Percentiles rank a stretch among this genome's conserved stretches.
Conservation (phyloP, 2,888 invertebrate species). For the Periphyllus acericola region DNA sequence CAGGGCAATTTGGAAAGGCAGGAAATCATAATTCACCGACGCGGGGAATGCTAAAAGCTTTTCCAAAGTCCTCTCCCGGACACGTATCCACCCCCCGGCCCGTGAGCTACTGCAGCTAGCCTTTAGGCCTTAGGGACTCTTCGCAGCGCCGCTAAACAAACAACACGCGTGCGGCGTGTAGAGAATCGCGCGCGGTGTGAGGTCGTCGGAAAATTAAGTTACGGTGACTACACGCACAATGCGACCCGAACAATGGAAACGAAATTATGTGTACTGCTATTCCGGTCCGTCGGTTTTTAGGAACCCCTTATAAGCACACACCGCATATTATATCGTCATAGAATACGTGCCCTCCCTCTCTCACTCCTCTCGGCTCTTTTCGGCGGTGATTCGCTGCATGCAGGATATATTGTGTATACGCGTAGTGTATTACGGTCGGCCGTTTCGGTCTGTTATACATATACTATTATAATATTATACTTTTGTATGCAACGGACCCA, state of each 20-base stretch:
- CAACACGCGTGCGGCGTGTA: background rate
- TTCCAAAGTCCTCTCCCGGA: constrained; percentile 33
- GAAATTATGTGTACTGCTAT: constrained; percentile 1
- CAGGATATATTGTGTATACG: background rate
- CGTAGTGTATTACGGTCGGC: too few relatives aligned
- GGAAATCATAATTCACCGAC: constrained; percentile 61
- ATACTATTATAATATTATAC: background rate
- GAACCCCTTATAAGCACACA: background rate
- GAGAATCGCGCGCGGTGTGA: background rate
- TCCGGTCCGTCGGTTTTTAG: constrained; percentile 27
- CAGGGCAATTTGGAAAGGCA: constrained; percentile 58
- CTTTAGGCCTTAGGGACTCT: background rate
- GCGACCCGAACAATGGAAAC: constrained; percentile 34
- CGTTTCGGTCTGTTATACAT: background rate
- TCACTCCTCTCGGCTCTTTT: background rate
- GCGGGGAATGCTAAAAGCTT: constrained; percentile 56
- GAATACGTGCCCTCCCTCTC: background rate
- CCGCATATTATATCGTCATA: background rate
- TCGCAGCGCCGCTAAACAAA: background rate
- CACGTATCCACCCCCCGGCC: background rate
- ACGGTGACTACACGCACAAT: constrained; percentile 43
- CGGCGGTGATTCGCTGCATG: background rate
- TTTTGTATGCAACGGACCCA: too few relatives aligned
- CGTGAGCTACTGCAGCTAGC: background rate
- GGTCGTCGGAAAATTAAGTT: constrained; percentile 53